These are phyloP conservation scores for Lysandra coridon DNA, from an alignment of 2,888 invertebrate genomes.

Conservation along the genomic window DNA sequence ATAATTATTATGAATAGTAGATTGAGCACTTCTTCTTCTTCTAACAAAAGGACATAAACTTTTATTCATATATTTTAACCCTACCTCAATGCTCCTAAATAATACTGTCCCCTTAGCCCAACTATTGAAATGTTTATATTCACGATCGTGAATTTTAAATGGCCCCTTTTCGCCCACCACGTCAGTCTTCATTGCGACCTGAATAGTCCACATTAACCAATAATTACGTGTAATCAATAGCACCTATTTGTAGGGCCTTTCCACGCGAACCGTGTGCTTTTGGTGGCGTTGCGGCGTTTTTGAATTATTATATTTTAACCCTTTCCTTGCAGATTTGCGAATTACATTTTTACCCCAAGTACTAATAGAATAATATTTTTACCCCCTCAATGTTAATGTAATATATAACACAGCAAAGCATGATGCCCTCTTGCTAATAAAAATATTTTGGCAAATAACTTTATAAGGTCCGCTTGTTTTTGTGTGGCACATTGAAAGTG, in stretches of 20 bases:
- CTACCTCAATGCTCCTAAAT: neutral
- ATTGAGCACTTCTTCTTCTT: too few relatives aligned
- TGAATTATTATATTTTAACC: neutral
- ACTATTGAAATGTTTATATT: neutral
- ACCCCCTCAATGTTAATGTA: too few relatives aligned
- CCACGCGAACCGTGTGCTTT: neutral
- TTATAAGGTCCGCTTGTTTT: too few relatives aligned
- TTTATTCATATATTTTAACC: neutral
- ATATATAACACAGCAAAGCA: too few relatives aligned
- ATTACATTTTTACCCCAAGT: too few relatives aligned
- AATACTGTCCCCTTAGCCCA: neutral
- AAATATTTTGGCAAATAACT: too few relatives aligned
- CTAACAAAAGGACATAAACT: too few relatives aligned
- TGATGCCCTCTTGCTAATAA: too few relatives aligned
- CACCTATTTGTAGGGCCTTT: neutral
- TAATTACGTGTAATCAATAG: conserved; percentile 17
- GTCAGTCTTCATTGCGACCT: conserved; percentile 16
- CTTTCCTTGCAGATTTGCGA: too few relatives aligned
- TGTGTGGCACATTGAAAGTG: too few relatives aligned
- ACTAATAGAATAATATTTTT: too few relatives aligned
- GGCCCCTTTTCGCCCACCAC: neutral
- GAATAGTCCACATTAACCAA: conserved; percentile 7
- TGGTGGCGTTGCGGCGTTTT: neutral
- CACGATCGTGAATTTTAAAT: neutral
- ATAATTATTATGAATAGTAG: too few relatives aligned